These are phyloP conservation scores for Hippocampus comes DNA, from an alignment of 2,113 vertebrate species.

Conservation along the genomic window DNA sequence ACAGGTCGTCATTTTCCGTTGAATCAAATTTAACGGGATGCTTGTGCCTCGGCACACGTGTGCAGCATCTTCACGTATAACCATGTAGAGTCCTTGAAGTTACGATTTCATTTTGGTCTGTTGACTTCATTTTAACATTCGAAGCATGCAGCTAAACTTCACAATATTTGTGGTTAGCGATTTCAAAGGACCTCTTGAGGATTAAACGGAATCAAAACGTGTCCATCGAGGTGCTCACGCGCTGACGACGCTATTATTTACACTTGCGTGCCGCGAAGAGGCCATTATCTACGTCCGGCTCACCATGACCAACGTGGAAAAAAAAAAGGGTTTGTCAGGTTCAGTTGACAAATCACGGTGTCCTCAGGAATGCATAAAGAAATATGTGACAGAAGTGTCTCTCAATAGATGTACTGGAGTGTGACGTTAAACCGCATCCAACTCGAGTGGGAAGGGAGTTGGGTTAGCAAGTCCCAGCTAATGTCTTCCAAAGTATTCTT, in stretches of 20 bases:
- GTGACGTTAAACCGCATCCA: background rate
- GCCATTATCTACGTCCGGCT: slow-evolving; percentile 4
- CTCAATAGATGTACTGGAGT: background rate
- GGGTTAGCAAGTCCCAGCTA: too few species aligned
- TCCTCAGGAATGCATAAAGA: slow-evolving; percentile 14
- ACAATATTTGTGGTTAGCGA: background rate
- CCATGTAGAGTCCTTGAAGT: too few species aligned
- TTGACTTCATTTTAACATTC: too few species aligned
- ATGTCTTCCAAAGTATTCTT: too few species aligned
- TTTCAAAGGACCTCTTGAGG: background rate
- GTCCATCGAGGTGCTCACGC: background rate
- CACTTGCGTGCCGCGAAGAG: slow-evolving; percentile 9
- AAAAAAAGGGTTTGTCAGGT: slow-evolving; percentile 14
- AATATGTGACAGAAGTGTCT: slow-evolving; percentile 19
- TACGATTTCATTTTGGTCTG: too few species aligned
- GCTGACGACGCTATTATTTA: slow-evolving; percentile 8
- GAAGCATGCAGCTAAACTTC: too few species aligned
- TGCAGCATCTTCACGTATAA: too few species aligned
- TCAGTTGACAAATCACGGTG: slow-evolving; percentile 33
- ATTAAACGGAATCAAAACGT: background rate
- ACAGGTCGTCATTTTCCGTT: too few species aligned
- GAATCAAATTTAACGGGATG: too few species aligned
- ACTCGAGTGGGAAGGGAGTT: background rate
- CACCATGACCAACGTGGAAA: slow-evolving; percentile 15
- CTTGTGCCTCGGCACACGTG: too few species aligned